Conservation (phyloP, 64 coral and sea anemone species). For the Catalaphyllia jardinei region DNA sequence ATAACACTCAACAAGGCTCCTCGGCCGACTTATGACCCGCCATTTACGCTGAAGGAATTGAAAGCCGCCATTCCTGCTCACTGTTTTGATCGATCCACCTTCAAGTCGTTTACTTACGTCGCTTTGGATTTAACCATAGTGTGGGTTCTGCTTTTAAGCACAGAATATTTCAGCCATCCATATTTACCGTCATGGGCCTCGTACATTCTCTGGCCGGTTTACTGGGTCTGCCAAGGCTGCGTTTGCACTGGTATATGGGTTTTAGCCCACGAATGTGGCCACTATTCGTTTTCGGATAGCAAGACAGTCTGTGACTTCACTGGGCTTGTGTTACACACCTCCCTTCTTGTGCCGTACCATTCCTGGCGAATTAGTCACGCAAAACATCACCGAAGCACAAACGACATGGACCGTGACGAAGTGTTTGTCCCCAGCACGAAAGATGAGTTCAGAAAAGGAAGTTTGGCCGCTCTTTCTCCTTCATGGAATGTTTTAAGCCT, state of each 20-base stretch:
- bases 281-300: constrained; percentile 72
- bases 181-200: constrained; percentile 31
- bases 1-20: constrained; percentile 51
- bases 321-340: constrained; percentile 49
- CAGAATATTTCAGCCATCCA: constrained; percentile 57
- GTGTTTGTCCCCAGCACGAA: constrained; percentile 61
- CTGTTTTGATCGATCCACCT: constrained; percentile 68
- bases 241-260: constrained; percentile 69
- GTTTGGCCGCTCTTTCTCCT: not conserved
- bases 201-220: constrained; percentile 52
- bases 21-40: constrained; percentile 37
- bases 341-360: constrained; percentile 60
- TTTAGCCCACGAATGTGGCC: constrained; percentile 70
- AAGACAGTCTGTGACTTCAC: constrained; percentile 45
- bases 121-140: constrained; percentile 27
- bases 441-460: constrained; percentile 32
- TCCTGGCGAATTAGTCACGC: constrained; percentile 79
- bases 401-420: constrained; percentile 67
- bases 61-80: constrained; percentile 57
- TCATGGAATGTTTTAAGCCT: constrained; percentile 3
- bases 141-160: constrained; percentile 27
- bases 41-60: constrained; percentile 68
- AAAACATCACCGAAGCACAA: constrained; percentile 72
- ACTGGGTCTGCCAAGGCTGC: constrained; percentile 74
- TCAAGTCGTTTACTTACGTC: constrained; percentile 50